Percentiles rank a stretch among this genome's conserved stretches.
Conservation (phyloP, 2,113 vertebrate species). For the Pseudorhombus dupliciocellatus region DNA sequence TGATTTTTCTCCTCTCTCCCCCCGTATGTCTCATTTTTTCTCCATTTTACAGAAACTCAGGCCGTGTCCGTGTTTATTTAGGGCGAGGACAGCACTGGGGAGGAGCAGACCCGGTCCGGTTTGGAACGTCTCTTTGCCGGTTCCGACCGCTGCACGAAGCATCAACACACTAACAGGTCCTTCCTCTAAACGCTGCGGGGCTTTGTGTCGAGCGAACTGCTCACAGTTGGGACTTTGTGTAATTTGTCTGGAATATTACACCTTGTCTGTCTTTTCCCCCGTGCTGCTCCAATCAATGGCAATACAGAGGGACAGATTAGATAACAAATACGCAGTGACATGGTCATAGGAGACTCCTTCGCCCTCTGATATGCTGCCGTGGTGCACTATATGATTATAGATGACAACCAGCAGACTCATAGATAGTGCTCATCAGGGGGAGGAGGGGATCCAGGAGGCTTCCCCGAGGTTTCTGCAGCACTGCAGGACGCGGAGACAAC, state of each 20-base stretch:
- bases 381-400: conserved; percentile 68
- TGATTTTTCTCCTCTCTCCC: conserved; percentile 11
- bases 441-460: conserved; percentile 29
- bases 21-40: conserved; percentile 29
- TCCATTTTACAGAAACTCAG: conserved; percentile 30
- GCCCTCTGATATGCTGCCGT: conserved; percentile 29
- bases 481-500: conserved; percentile 32
- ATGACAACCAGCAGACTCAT: conserved; percentile 60
- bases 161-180: conserved; percentile 53
- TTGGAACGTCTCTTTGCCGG: conserved; percentile 32
- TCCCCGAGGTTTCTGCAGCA: conserved; percentile 33
- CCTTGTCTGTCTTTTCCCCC: conserved; percentile 51
- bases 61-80: conserved; percentile 29
- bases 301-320: conserved; percentile 65
- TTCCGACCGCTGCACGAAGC: conserved; percentile 26
- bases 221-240: conserved; percentile 58
- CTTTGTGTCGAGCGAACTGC: conserved; percentile 35
- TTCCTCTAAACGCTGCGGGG: conserved; percentile 38
- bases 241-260: conserved; percentile 68
- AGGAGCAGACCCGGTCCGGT: conserved; percentile 13
- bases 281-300: conserved; percentile 63
- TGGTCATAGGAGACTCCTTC: conserved; percentile 47
- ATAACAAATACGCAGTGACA: conserved; percentile 72
- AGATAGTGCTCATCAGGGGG: conserved; percentile 55
- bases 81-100: conserved; percentile 8